These are phyloP conservation scores for Lepus townsendii DNA, from an alignment of 2,797 vertebrate species.

Conservation along the genomic window DNA sequence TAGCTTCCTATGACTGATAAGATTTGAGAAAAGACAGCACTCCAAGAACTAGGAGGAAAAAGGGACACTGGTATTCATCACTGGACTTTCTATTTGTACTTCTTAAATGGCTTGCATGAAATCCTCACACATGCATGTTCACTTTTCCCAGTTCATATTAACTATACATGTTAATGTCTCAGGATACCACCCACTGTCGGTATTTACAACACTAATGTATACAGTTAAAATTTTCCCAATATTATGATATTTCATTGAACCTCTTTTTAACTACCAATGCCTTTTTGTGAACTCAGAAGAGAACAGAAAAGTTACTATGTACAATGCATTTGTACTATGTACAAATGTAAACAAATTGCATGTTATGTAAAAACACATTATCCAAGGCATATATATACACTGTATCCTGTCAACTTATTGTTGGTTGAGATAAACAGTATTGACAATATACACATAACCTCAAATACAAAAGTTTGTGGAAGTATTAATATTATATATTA, in stretches of 20 bases:
- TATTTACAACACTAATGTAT: slow-evolving; percentile 22
- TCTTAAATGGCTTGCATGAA: background rate
- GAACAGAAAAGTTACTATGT: slow-evolving; percentile 47
- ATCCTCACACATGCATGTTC: background rate
- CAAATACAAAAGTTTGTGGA: background rate
- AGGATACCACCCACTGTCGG: background rate
- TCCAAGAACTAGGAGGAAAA: background rate
- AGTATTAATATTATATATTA: background rate
- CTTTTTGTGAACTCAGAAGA: slow-evolving; percentile 48
- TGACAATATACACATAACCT: background rate
- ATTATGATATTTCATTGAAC: slow-evolving; percentile 10
- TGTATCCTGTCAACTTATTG: background rate
- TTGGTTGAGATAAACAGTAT: slow-evolving; percentile 20
- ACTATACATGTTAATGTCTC: background rate
- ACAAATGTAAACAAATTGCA: slow-evolving; percentile 4
- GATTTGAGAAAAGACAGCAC: slow-evolving; percentile 56
- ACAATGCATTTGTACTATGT: background rate
- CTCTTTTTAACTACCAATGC: slow-evolving; percentile 14
- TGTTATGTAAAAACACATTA: slow-evolving; percentile 23
- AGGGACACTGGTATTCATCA: slow-evolving; percentile 8
- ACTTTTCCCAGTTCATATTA: background rate
- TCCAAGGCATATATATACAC: background rate
- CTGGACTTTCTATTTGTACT: background rate
- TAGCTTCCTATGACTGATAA: slow-evolving; percentile 64
- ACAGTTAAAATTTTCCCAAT: slow-evolving; percentile 8